These are phyloP conservation scores for Jacana jacana DNA, from an alignment of 2,113 vertebrate genomes.

Conservation along the genomic window DNA sequence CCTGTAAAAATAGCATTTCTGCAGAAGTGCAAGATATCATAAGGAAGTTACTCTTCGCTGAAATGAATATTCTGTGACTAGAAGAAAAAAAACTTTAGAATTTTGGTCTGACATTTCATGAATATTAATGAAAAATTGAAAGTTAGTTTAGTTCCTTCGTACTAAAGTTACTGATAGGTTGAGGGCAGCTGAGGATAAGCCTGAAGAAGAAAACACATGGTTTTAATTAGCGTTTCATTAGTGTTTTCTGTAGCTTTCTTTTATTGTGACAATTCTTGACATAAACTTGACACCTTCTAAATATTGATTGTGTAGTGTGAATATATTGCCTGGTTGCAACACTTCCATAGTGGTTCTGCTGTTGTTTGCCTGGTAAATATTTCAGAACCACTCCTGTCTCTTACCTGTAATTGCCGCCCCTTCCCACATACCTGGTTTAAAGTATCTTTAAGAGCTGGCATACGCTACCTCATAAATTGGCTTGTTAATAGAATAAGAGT, in stretches of 20 bases:
- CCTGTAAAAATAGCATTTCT: neutral
- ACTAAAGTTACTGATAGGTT: neutral
- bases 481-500: constrained; percentile 19
- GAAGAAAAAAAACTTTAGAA: neutral
- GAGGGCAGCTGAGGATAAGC: neutral
- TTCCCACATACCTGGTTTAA: neutral
- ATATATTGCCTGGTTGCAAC: neutral
- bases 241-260: neutral
- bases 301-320: neutral
- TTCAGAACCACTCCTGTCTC: neutral
- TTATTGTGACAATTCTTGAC: neutral
- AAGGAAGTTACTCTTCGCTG: neutral
- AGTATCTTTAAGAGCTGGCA: constrained; percentile 2
- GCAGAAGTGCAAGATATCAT: neutral
- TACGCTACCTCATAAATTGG: neutral
- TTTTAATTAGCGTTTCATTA: constrained; percentile 5
- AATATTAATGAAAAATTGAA: neutral
- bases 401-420: neutral
- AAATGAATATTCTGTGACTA: neutral
- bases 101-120: neutral
- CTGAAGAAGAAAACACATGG: neutral
- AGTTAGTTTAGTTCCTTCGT: neutral
- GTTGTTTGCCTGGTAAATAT: neutral
- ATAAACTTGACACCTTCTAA: neutral
- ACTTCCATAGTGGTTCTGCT: neutral